A percentile compares a stretch with the other conserved stretches of the same genome.
These are phyloP conservation scores for Phrynocephalus guinanensis DNA, from an alignment of 2,797 vertebrate genomes.

Conservation along the genomic window DNA sequence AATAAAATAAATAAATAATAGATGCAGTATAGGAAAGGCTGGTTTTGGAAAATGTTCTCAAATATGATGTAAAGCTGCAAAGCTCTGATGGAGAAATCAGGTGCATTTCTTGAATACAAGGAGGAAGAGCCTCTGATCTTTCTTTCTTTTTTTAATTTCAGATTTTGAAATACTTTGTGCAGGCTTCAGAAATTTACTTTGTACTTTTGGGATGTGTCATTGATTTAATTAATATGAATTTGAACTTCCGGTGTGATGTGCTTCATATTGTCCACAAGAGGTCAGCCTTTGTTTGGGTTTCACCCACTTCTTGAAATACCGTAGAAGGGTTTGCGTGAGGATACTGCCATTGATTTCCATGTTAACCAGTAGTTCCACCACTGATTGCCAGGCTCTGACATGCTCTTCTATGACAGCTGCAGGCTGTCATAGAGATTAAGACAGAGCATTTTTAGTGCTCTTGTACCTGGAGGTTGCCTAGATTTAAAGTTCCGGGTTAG, in stretches of 20 bases:
- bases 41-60: background rate
- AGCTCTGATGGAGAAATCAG: background rate
- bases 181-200: background rate
- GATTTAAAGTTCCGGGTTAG: background rate
- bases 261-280: constrained; percentile 30
- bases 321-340: background rate
- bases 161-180: background rate
- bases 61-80: background rate
- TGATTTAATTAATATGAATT: constrained; percentile 7
- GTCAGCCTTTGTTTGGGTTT: constrained; percentile 6
- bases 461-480: background rate
- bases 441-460: background rate
- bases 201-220: background rate
- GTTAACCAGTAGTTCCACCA: background rate
- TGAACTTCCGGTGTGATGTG: background rate
- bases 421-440: background rate
- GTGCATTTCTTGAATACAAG: background rate
- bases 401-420: too few species aligned
- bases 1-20: too few species aligned
- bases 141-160: too few species aligned
- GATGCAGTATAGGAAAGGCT: background rate
- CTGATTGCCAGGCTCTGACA: background rate
- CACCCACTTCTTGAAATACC: background rate
- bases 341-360: background rate
- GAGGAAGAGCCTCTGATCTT: background rate